phyloP scores from a whole-genome alignment of 2,888 invertebrate genomes.

The Periphyllus acericola region DNA sequence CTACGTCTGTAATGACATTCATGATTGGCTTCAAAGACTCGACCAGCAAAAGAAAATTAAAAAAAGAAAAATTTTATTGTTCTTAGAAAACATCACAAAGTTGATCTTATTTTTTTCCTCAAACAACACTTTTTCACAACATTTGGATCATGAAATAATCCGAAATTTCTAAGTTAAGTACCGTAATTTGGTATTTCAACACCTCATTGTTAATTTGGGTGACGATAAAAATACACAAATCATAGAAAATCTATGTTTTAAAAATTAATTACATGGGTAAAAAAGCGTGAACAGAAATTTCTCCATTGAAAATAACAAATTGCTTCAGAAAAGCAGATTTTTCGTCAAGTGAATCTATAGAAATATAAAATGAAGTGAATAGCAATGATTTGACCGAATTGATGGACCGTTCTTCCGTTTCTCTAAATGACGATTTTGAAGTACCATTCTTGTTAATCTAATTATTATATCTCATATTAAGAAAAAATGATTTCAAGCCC shows the following conservation, averaged over 20 bases:
- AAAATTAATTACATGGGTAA: not conserved
- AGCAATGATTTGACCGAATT: conserved; percentile 6
- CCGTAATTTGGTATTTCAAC: not conserved
- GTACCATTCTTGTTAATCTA: too few relatives aligned
- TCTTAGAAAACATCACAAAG: not conserved
- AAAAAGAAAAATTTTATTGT: conserved; percentile 1
- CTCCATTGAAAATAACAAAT: conserved; percentile 5
- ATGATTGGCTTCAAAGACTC: conserved; percentile 64
- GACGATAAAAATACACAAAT: not conserved
- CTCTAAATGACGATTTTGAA: conserved; percentile 3
- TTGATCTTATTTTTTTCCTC: not conserved
- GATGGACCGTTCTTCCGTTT: not conserved
- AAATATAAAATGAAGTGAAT: not conserved
- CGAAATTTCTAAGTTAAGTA: conserved; percentile 25
- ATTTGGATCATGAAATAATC: not conserved
- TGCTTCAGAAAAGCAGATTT: not conserved
- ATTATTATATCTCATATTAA: too few relatives aligned
- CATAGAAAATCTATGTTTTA: conserved; percentile 2
- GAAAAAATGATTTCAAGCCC: too few relatives aligned
- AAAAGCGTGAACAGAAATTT: not conserved
- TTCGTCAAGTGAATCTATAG: not conserved
- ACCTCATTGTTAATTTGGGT: not conserved
- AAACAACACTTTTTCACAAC: not conserved
- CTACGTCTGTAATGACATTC: conserved; percentile 64
- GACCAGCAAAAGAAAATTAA: not conserved